Evolutionary conservation across 2,113 vertebrate species (phyloP).

Genomic region (Serranochromis macrocephalus): DNA sequence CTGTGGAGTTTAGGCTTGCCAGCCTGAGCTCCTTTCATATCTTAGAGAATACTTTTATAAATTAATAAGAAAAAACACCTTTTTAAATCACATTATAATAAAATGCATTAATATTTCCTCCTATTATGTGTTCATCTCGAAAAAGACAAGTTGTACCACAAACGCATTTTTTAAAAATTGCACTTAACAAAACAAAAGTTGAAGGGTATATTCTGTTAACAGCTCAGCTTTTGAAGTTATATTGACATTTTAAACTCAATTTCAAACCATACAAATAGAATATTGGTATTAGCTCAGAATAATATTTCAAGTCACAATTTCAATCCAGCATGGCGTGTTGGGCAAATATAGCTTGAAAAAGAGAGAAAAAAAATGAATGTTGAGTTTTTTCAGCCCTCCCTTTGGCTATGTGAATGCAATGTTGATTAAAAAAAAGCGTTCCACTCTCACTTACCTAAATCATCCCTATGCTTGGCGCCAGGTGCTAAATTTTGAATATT

Average conservation of each 20-base stretch:
- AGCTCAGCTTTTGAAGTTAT: constrained; percentile 51
- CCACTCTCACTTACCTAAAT: constrained; percentile 18
- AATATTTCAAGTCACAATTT: constrained; percentile 56
- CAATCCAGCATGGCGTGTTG: constrained; percentile 10
- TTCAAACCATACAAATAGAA: constrained; percentile 55
- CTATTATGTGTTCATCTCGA: neutral
- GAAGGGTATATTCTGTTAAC: constrained; percentile 32
- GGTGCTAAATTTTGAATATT: constrained; percentile 20
- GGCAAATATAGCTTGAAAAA: constrained; percentile 26
- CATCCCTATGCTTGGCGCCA: constrained; percentile 4
- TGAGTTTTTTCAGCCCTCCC: constrained; percentile 10
- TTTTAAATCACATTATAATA: neutral
- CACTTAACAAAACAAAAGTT: constrained; percentile 1
- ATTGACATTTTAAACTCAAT: constrained; percentile 69
- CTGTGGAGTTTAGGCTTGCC: neutral
- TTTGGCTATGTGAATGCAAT: constrained; percentile 22
- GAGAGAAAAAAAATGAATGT: constrained; percentile 13
- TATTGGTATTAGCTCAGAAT: constrained; percentile 61
- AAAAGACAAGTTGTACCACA: neutral
- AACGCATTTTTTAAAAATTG: neutral
- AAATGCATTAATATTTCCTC: constrained; percentile 16
- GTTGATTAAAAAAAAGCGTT: constrained; percentile 20
- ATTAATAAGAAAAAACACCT: neutral
- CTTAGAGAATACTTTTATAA: neutral
- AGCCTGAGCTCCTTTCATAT: neutral